Conservation (phyloP, 2,888 invertebrate species). For the Yponomeuta evonymella region DNA sequence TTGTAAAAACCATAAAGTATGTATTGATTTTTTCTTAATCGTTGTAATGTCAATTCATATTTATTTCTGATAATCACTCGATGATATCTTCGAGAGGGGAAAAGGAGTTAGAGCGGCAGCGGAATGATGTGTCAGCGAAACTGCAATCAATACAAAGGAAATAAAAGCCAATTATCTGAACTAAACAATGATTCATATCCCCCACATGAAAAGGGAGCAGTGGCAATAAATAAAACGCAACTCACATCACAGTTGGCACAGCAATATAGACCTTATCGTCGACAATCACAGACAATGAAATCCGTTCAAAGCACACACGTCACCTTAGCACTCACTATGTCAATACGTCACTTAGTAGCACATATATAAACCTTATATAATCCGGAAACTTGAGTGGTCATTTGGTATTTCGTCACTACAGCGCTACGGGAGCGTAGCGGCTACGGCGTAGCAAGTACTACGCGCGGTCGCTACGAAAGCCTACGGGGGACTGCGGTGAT, state of each 20-base stretch:
- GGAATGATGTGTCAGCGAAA: background rate
- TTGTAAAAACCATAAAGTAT: no score
- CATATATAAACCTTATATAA: conserved; percentile 9
- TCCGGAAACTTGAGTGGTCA: background rate
- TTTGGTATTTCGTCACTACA: conserved; percentile 23
- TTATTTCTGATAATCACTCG: no score
- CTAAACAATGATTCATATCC: conserved; percentile 1
- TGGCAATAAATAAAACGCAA: conserved; percentile 26
- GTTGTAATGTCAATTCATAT: no score
- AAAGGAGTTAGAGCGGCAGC: background rate
- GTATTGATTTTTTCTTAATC: no score
- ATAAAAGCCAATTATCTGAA: background rate
- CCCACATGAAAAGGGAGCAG: background rate
- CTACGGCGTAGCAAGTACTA: conserved; percentile 32
- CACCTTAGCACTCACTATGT: conserved; percentile 26
- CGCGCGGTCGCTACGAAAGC: conserved; percentile 33
- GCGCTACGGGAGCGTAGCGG: conserved; percentile 29
- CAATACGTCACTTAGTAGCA: conserved; percentile 19
- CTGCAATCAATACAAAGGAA: background rate
- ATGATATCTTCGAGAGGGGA: background rate
- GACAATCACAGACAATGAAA: conserved; percentile 30
- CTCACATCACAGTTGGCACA: conserved; percentile 37
- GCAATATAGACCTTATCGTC: conserved; percentile 27
- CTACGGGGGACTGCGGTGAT: conserved; percentile 55
- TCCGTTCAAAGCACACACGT: conserved; percentile 31